Conservation (phyloP, 2,888 invertebrate genomes). For the Masnerella sp. region DNA sequence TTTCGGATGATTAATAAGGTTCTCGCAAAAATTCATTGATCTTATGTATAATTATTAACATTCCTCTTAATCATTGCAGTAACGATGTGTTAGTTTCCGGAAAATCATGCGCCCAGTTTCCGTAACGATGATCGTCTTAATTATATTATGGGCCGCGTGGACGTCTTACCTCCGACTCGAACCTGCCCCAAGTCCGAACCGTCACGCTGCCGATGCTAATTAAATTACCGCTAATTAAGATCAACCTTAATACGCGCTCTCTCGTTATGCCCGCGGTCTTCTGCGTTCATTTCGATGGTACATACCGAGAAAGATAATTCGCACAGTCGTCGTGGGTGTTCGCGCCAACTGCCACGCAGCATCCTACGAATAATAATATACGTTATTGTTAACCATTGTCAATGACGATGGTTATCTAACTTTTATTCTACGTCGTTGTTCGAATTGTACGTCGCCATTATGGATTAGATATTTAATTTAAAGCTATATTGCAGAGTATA, state of each 20-base stretch:
- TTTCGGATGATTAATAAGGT: slow-evolving; percentile 39
- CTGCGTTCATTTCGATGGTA: slow-evolving; percentile 66
- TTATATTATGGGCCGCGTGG: slow-evolving; percentile 72
- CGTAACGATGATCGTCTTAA: slow-evolving; percentile 75
- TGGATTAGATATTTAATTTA: no score
- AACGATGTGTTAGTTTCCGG: slow-evolving; percentile 49
- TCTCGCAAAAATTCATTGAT: slow-evolving; percentile 20
- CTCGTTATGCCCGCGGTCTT: slow-evolving; percentile 68
- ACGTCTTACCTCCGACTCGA: slow-evolving; percentile 71
- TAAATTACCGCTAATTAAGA: slow-evolving; percentile 77
- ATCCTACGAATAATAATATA: no score
- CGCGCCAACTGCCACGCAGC: slow-evolving; percentile 27
- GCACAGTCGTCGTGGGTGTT: slow-evolving; percentile 56
- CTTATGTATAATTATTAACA: no score
- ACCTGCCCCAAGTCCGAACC: slow-evolving; percentile 72
- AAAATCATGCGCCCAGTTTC: slow-evolving; percentile 70
- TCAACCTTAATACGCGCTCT: slow-evolving; percentile 75
- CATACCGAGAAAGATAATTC: slow-evolving; percentile 60
- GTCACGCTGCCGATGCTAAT: slow-evolving; percentile 77
- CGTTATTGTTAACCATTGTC: no score
- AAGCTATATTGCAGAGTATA: no score
- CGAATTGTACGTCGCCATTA: no score
- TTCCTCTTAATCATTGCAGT: no score
- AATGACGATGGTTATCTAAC: no score
- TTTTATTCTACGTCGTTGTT: no score